Base-by-base conservation (phyloP, 1,140 invertebrate species). In the Drosophila teissieri region DNA sequence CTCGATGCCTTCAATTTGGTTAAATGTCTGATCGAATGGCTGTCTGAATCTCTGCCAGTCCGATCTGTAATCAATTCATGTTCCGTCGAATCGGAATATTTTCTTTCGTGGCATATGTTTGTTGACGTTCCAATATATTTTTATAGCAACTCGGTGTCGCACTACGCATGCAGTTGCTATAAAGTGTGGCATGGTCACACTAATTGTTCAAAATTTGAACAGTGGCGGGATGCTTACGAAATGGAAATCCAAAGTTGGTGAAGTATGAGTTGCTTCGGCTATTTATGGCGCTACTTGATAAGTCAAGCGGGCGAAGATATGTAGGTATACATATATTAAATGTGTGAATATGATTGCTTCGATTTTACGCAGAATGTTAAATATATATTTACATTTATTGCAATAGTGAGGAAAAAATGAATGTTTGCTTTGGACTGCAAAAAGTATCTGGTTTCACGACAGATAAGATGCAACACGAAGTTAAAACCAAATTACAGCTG, bases 121-220 rank as follows among this genome's bases (percentile, higher is more conserved):
- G 73, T 75, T 75, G 73, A 75, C 73, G 73, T 75, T 74, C 42
- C 48, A 48, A 68, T 44, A 52, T n/a, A 11, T 5, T 42, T 36
- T 65, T 65, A 52, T 65, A 22, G 64, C n/a, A 34, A 34, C 46
- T 24, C 8, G 11, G 2, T 6, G 6, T 12, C 15, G 12, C 45
- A 22, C 19, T 34, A 34, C 27, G 17, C 15, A 37, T 36, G 31
- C 31, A 42, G n/a, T 2, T 49, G 64, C 60, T 12, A 34, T 40
- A n/a, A 67, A 63, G 0, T 1, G 0, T 12, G 1, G 3, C 11
- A 36, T 49, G 61, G 64, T 12, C 61, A 68, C 37, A 64, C 61
- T 61, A 17, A 44, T 24, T 7, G n/a, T 3, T 46, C 4, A 27
- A 36, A 36, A 34, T 46, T 58, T n/a, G 8, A 57, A 57, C 14